Evolutionary conservation across 30 jellyfish, hydroid and myxozoan genomes (phyloP), one percentile per base, ranked within the genome.

Genomic region (Cassiopea andromeda): DNA sequence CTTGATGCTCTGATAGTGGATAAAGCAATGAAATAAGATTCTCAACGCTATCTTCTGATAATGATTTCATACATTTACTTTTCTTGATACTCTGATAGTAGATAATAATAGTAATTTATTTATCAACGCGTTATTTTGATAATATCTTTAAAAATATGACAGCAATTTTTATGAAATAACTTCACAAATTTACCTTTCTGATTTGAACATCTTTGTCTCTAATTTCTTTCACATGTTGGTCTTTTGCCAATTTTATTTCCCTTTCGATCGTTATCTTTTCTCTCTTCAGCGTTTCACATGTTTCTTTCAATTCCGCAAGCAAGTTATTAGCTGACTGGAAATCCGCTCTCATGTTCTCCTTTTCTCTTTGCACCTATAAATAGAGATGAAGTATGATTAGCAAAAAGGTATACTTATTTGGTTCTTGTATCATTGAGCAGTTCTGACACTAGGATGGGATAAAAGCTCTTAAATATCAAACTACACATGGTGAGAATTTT

Each of bases 281-380:
- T 68, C 94, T 85, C 77, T 88, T 87, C 54, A 90, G 7, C 9
- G 92, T 87, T 59, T 95, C 98, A 50, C 75, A 60, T 38, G 82
- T 77, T 18, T 91, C 97, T 75, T 95, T 91, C 71, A 92, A 48
- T 54, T 91, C 97, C 10, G 84, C 90, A 9, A 95, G 75, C 86
- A 91, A 64, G 2, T 75, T 80, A 50, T 92, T 87, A 19, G 97
- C 85, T 14, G 91, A 83, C 50, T 95, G 98, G 83, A 80, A 80
- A 59, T 95, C 97, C 45, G 79, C 84, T 46, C 97, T 64, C 78
- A 78, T 75, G 77, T 69, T 82, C 75, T 95, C 99, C 85, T 97
- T 87, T 48, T 95, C 99, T 69, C 97, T 88, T 81, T 95, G 99
- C 44, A 92, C 93, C 98, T 93, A 76, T 44, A 46, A 12, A n/a